These are phyloP conservation scores for Mus spretus DNA, from an alignment of 2,797 vertebrate species.

Conservation along the genomic window DNA sequence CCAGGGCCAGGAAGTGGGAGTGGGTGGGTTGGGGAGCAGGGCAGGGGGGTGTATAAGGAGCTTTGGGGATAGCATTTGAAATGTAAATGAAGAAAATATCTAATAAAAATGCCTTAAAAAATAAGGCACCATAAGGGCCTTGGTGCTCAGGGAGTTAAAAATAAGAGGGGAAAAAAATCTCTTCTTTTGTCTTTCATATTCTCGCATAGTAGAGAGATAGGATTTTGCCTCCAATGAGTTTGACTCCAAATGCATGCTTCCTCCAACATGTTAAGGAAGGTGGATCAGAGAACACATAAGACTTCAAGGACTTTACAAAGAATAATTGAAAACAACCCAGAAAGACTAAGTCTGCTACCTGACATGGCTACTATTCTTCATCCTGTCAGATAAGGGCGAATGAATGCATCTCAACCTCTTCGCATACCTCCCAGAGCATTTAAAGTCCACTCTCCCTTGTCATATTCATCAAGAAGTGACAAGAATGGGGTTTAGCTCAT, in stretches of 20 bases:
- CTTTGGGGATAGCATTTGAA: no score
- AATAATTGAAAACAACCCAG: not conserved
- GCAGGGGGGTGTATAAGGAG: no score
- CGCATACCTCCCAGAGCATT: conserved; percentile 67
- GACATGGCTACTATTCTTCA: conserved; percentile 59
- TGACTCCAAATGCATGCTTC: not conserved
- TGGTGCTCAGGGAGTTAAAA: not conserved
- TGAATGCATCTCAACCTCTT: conserved; percentile 64
- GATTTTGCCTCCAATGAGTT: not conserved
- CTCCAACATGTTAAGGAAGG: not conserved
- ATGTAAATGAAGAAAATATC: no score
- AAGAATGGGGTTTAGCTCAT: conserved; percentile 74
- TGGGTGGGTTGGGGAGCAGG: no score
- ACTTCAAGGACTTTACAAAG: conserved; percentile 59
- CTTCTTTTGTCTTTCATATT: not conserved
- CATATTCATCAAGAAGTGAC: conserved; percentile 71
- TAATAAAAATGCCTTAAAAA: not conserved
- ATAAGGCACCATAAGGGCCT: conserved; percentile 4
- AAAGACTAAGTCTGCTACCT: conserved; percentile 23
- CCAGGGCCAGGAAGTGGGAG: no score
- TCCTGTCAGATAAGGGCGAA: conserved; percentile 68
- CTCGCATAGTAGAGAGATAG: not conserved
- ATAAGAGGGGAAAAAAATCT: not conserved
- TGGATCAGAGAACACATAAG: not conserved
- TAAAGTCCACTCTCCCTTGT: conserved; percentile 68